Evolutionary conservation across 1,140 invertebrate genomes (phyloP), one percentile per base, ranked within the genome.

Genomic region (Agrilus planipennis): DNA sequence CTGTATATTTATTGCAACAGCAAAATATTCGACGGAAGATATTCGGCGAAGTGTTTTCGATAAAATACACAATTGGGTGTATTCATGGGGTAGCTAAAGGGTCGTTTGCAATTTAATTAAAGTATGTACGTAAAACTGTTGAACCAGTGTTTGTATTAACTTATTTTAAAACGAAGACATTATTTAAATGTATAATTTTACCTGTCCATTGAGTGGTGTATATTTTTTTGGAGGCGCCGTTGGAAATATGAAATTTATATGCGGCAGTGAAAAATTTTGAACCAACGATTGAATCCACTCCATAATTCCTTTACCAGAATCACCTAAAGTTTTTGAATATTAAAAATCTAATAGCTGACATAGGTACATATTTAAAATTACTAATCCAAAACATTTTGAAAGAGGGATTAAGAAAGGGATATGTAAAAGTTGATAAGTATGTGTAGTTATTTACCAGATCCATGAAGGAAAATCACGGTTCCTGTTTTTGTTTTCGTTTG

Each of bases 231-330:
- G 45, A 2, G 81, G 80, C 9, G 81, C 81, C 16, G 76, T 79
- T 6, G 80, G 81, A 58, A 75, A 84, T 23, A 81, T 46, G 22
- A 84, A 62, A 58, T 76, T 79, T 29, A 82, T 71, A 47, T 84
- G 77, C 2, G 75, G 70, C 59, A 79, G 79, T 15, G 62, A 60
- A 45, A 81, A 67, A 46, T 75, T 69, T 37, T 69, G 63, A 28
- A 78, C 61, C 9, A 77, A 41, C 41, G 76, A 66, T 44, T 71
- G 62, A 6, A 84, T 54, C 77, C 78, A 83, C 46, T 76, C 64
- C 44, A 73, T 63, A 31, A 81, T 54, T 44, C 75, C 71, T 16
- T 60, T 51, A 3, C 76, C 81, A 39, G 67, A 70, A 41, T 74
- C 73, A 39, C 79, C 79, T 83, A 45, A 21, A 57, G 62, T 42